Base-by-base conservation (phyloP, 2,888 invertebrate genomes). In the Eurytoma californica region DNA sequence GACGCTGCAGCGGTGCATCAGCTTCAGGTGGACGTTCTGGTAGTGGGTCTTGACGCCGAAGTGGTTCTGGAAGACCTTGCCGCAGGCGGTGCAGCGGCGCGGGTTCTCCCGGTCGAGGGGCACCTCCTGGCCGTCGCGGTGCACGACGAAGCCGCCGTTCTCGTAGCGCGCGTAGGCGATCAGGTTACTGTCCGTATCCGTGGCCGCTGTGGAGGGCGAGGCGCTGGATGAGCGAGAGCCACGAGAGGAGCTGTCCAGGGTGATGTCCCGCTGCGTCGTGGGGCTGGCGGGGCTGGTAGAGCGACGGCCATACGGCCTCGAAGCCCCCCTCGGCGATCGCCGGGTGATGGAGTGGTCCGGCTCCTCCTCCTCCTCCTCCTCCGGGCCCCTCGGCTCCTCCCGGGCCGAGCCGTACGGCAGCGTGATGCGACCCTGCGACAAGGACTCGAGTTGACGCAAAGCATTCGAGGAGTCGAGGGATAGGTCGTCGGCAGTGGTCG, bases 1-100 rank as follows among this genome's bases (percentile, higher is more conserved):
- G 39, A 97, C 95, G 86, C 95, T 96, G 91, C 98, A 98, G 88
- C 96, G 96, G 91, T 98, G 98, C 95, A 97, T 97, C 80, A 98
- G 91, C 91, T 98, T 98, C 72, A 98, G 93, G 91, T 98, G 98
- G 13, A 97, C 96, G 90, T 97, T 98, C 92, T 97, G 97, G 90
- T 97, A 98, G 90, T 98, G 98, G 1, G 96, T 96, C 91, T 97
- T 98, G 30, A 98, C 94, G 69, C 96, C 95, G 88, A 97, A 97
- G 86, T 97, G 95, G 88, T 97, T 98, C 90, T 96, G 97, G 90
- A 98, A 98, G 87, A 96, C 93, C 91, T 97, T 97, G 9, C 96
- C 97, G 90, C 98, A 98, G 51, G 96, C 96, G 3, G 96, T 94
- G 90, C 98, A 98, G 85, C 95, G 94, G 55, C 96, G 92, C 0